phyloP scores from a whole-genome alignment of 2,113 vertebrate species.

The Paraplagusia blochii region DNA sequence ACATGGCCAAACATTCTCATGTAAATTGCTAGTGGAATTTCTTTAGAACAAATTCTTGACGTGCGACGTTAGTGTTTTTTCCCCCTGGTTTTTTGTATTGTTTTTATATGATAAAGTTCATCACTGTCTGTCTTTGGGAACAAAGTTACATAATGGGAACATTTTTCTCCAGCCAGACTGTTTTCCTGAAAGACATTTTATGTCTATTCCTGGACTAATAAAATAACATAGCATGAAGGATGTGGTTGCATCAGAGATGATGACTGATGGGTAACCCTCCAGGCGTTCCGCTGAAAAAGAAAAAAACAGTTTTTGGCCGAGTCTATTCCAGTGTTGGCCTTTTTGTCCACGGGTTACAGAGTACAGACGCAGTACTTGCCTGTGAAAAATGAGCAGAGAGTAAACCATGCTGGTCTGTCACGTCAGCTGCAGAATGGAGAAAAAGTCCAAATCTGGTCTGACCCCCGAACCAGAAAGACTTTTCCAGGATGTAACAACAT shows the following conservation, averaged over 20 bases:
- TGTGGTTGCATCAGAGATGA: slow-evolving; percentile 16
- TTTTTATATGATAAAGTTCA: slow-evolving; percentile 37
- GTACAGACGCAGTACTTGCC: slow-evolving; percentile 22
- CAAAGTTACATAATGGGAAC: slow-evolving; percentile 41
- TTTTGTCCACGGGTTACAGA: background rate
- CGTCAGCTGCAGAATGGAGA: slow-evolving; percentile 5
- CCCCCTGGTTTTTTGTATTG: slow-evolving; percentile 26
- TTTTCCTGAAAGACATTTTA: slow-evolving; percentile 49
- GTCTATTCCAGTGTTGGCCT: background rate
- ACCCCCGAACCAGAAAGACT: background rate
- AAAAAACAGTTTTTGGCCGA: background rate
- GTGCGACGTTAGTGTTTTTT: slow-evolving; percentile 25
- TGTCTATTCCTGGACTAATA: slow-evolving; percentile 47
- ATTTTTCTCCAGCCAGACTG: slow-evolving; percentile 23
- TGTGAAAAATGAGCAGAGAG: slow-evolving; percentile 8
- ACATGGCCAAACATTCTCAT: slow-evolving; percentile 33
- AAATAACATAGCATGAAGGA: slow-evolving; percentile 46
- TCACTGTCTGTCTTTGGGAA: slow-evolving; percentile 45
- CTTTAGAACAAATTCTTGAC: slow-evolving; percentile 39
- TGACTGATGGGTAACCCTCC: slow-evolving; percentile 54
- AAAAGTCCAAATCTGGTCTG: slow-evolving; percentile 3
- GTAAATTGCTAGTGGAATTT: slow-evolving; percentile 13
- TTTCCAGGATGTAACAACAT: background rate
- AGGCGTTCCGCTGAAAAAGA: slow-evolving; percentile 28
- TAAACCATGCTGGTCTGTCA: slow-evolving; percentile 10